Percentiles rank a stretch among this genome's conserved stretches.
These are phyloP conservation scores for Hedya salicella DNA, from an alignment of 2,888 invertebrate species.

Conservation along the genomic window DNA sequence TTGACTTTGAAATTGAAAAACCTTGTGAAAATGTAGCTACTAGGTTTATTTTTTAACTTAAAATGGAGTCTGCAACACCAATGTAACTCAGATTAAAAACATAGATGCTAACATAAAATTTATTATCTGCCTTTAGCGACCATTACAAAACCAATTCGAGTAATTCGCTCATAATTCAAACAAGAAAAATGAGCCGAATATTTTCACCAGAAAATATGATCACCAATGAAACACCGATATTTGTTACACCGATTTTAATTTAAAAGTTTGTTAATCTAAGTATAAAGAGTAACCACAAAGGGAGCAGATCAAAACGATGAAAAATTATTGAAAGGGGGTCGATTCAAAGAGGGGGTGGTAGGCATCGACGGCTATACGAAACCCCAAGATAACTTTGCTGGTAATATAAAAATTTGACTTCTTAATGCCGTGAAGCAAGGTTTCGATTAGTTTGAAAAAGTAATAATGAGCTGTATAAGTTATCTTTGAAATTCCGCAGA, in stretches of 20 bases:
- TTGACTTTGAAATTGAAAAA: too few species aligned
- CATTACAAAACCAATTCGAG: background rate
- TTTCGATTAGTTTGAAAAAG: constrained; percentile 43
- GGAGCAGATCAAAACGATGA: constrained; percentile 82
- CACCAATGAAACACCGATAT: constrained; percentile 62
- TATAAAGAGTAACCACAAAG: constrained; percentile 81
- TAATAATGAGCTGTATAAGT: constrained; percentile 48
- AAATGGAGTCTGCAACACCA: too few species aligned
- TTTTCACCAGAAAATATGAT: constrained; percentile 27
- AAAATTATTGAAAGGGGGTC: constrained; percentile 85
- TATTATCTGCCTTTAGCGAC: background rate
- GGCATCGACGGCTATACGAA: constrained; percentile 75
- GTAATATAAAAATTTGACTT: constrained; percentile 24
- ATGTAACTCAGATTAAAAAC: too few species aligned
- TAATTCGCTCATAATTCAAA: constrained; percentile 25
- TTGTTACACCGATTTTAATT: constrained; percentile 79
- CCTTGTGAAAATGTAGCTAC: too few species aligned
- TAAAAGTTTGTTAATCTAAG: constrained; percentile 85
- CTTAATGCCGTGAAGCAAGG: constrained; percentile 49
- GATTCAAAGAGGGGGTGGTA: constrained; percentile 62
- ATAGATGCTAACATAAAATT: background rate
- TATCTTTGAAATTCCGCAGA: constrained; percentile 66
- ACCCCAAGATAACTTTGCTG: constrained; percentile 60
- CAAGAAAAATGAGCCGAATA: constrained; percentile 31
- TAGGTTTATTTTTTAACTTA: too few species aligned